Conservation (phyloP, 2,797 vertebrate species). For the Lacerta bilineata region DNA sequence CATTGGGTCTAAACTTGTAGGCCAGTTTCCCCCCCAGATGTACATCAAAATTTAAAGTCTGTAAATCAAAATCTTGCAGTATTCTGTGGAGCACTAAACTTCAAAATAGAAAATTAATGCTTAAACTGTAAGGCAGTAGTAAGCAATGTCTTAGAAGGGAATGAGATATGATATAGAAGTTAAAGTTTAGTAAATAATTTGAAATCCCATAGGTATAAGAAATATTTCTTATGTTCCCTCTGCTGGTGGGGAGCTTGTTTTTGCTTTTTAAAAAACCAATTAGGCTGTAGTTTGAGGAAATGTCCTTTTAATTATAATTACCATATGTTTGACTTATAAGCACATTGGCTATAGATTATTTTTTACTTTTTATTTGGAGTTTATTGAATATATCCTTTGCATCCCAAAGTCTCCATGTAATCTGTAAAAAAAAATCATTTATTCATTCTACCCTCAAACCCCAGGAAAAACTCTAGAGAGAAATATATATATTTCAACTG, state of each 20-base stretch:
- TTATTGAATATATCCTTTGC: slow-evolving; percentile 32
- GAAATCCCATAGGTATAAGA: background rate
- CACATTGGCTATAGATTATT: background rate
- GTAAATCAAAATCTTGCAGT: background rate
- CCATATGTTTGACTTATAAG: slow-evolving; percentile 19
- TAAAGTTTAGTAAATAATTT: slow-evolving; percentile 6
- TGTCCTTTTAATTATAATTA: slow-evolving; percentile 21
- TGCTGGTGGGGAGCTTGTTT: background rate
- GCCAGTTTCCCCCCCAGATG: background rate
- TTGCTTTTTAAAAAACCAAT: background rate
- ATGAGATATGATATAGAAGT: background rate
- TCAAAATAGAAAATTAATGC: background rate
- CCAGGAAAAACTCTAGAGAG: slow-evolving; percentile 34
- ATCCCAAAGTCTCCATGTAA: slow-evolving; percentile 20
- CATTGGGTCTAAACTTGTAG: background rate
- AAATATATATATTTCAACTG: slow-evolving; percentile 34
- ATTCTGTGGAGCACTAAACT: background rate
- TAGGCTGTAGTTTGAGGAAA: background rate
- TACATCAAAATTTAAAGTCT: background rate
- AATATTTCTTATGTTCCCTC: background rate
- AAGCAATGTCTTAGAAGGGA: background rate
- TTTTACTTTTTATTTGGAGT: slow-evolving; percentile 23
- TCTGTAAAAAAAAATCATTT: slow-evolving; percentile 23
- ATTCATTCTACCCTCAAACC: slow-evolving; percentile 13
- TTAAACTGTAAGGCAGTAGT: background rate